These are phyloP conservation scores for Trisateles emortualis DNA, from an alignment of 2,888 invertebrate species.

Conservation along the genomic window DNA sequence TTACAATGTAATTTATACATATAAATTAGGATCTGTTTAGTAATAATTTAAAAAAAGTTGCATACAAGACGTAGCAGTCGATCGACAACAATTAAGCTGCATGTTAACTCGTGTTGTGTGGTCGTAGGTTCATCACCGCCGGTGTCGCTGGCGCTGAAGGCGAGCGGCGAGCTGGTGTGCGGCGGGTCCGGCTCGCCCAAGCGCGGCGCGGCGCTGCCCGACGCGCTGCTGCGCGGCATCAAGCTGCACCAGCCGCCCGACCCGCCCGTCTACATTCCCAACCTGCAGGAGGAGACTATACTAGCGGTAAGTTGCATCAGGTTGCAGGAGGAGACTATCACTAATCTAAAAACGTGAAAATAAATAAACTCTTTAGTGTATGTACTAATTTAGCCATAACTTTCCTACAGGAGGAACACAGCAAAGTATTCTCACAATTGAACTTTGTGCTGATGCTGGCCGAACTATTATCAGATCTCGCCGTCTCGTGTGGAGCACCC, in stretches of 20 bases:
- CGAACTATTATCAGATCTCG: conserved; percentile 97
- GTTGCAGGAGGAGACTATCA: no score
- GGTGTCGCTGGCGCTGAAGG: conserved; percentile 76
- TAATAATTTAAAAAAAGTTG: no score
- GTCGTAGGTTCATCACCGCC: conserved; percentile 74
- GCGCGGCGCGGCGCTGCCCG: conserved; percentile 77
- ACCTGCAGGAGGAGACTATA: conserved; percentile 97
- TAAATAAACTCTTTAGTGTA: no score
- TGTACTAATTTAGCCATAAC: no score
- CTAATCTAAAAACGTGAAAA: no score
- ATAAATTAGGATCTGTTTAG: no score
- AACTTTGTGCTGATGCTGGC: conserved; percentile 98
- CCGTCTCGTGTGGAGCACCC: conserved; percentile 92
- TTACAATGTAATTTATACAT: no score
- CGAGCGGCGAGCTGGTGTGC: conserved; percentile 84
- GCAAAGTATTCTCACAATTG: conserved; percentile 98
- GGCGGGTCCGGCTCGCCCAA: conserved; percentile 83
- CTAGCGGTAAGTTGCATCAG: conserved; percentile 89
- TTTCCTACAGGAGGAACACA: conserved; percentile 93
- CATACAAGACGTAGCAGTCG: no score
- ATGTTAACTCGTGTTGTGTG: no score
- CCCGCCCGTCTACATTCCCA: conserved; percentile 93
- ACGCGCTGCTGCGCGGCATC: conserved; percentile 81
- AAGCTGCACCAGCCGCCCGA: conserved; percentile 74
- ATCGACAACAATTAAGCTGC: no score